These are phyloP conservation scores for Ylistrum balloti DNA, from an alignment of 1,140 invertebrate species.

Conservation along the genomic window DNA sequence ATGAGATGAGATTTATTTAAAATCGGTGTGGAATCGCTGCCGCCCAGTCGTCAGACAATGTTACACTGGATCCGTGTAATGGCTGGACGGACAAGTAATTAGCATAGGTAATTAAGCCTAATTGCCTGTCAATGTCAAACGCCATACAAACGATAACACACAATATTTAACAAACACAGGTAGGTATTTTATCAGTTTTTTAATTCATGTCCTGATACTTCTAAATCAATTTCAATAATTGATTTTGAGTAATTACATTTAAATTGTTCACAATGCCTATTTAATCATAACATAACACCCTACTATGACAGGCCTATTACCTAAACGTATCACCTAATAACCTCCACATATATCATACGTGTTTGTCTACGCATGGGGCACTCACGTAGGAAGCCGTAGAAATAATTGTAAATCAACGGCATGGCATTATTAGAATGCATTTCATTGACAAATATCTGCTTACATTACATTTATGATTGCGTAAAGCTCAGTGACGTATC, in stretches of 20 bases:
- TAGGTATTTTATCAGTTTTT: not conserved
- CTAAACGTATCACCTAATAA: not conserved
- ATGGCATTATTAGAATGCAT: not conserved
- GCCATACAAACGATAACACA: not conserved
- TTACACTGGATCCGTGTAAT: not conserved
- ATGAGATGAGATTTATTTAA: not conserved
- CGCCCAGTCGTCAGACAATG: not conserved
- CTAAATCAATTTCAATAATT: slow-evolving; percentile 33
- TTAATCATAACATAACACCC: not conserved
- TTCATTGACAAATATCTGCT: not conserved
- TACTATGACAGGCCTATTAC: not conserved
- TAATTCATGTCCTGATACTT: not conserved
- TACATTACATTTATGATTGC: slow-evolving; percentile 21
- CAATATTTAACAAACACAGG: not conserved
- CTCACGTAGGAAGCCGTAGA: not conserved
- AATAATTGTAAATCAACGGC: not conserved
- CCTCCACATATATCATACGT: not conserved
- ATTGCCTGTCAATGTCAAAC: slow-evolving; percentile 30
- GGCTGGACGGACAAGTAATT: not conserved
- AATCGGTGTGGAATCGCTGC: not conserved
- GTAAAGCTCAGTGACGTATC: not conserved
- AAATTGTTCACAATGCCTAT: slow-evolving; percentile 35
- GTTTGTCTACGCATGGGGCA: slow-evolving; percentile 37
- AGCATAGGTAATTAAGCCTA: slow-evolving; percentile 4
- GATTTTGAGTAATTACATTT: slow-evolving; percentile 20